phyloP scores from a whole-genome alignment of 2,797 vertebrate genomes.

The Rhynchonycteris naso region DNA sequence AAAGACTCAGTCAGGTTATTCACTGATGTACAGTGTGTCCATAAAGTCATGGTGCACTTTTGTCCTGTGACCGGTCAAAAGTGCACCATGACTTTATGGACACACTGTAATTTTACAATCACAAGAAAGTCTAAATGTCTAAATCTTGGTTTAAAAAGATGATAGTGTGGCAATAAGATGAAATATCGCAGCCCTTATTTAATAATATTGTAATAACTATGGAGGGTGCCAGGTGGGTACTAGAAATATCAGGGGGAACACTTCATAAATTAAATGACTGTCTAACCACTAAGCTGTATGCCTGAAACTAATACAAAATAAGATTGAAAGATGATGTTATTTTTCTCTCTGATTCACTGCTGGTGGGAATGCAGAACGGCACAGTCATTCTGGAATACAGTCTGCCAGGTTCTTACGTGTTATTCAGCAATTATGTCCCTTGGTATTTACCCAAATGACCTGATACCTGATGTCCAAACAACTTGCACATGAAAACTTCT shows the following conservation, averaged over 20 bases:
- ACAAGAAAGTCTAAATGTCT: not conserved
- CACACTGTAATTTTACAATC: not conserved
- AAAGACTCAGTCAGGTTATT: not conserved
- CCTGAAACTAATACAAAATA: not conserved
- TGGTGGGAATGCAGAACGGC: accelerated
- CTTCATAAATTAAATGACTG: not conserved
- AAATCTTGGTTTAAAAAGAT: not conserved
- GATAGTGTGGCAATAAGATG: accelerated
- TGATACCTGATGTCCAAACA: not conserved
- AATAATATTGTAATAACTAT: not conserved
- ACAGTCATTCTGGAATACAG: accelerated
- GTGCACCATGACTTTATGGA: too few relatives aligned
- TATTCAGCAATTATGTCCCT: not conserved
- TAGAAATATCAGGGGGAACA: not conserved
- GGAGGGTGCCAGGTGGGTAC: not conserved
- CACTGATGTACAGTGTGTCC: too few relatives aligned
- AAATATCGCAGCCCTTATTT: not conserved
- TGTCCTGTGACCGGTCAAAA: too few relatives aligned
- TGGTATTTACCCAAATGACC: not conserved
- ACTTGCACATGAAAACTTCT: accelerated
- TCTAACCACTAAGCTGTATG: not conserved
- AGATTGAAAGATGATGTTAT: accelerated
- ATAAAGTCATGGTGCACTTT: too few relatives aligned
- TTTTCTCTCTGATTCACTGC: not conserved
- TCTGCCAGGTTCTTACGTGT: not conserved